Evolutionary conservation across 2,888 invertebrate species (phyloP).

Genomic region (Drosophila peninsularis): DNA sequence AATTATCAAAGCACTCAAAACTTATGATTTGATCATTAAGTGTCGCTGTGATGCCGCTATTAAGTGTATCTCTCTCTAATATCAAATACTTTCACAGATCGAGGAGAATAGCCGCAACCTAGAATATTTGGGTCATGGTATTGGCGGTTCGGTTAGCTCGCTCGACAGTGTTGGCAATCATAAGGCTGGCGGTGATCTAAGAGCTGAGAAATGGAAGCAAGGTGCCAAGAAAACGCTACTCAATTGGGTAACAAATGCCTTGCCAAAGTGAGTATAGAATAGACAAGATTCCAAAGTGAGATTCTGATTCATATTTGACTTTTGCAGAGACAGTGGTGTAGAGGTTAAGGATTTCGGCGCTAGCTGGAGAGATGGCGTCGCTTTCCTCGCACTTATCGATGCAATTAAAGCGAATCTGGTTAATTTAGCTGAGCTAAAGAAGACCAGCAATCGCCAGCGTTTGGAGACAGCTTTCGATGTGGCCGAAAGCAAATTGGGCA

Average conservation of each 20-base stretch:
- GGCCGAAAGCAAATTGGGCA: constrained; percentile 95
- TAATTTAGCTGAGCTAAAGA: constrained; percentile 92
- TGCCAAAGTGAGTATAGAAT: constrained; percentile 89
- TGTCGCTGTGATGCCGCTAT: background rate
- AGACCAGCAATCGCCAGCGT: constrained; percentile 91
- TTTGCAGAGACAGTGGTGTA: constrained; percentile 91
- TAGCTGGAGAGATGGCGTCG: constrained; percentile 98
- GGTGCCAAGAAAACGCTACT: constrained; percentile 96
- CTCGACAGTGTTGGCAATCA: constrained; percentile 90
- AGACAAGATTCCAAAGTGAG: no score
- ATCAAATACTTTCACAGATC: constrained; percentile 87
- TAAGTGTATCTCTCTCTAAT: background rate
- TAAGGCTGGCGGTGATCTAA: constrained; percentile 86
- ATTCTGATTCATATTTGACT: constrained; percentile 17
- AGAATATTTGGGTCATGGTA: constrained; percentile 92
- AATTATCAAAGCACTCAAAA: constrained; percentile 54
- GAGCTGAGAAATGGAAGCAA: constrained; percentile 91
- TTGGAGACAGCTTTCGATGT: constrained; percentile 97
- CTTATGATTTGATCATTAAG: constrained; percentile 42
- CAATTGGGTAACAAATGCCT: constrained; percentile 96
- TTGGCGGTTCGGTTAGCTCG: constrained; percentile 92
- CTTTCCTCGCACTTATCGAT: constrained; percentile 97
- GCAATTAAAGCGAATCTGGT: constrained; percentile 96
- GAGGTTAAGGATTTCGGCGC: constrained; percentile 96
- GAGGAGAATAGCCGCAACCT: constrained; percentile 96